These are phyloP conservation scores for Elymnias hypermnestra DNA, from an alignment of 1,140 invertebrate species.

Conservation along the genomic window DNA sequence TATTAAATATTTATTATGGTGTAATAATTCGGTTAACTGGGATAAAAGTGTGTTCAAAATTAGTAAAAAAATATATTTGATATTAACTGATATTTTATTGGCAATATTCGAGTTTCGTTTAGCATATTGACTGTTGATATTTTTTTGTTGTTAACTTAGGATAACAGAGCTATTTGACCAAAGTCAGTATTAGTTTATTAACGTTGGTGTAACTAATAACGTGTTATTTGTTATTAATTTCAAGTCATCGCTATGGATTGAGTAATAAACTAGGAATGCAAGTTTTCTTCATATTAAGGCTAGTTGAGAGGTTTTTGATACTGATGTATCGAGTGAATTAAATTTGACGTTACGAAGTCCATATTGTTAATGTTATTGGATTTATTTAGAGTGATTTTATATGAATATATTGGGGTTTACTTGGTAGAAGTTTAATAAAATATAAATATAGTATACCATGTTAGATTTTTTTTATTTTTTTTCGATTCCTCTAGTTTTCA, in stretches of 20 bases:
- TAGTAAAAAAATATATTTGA: constrained; percentile 46
- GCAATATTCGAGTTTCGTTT: constrained; percentile 60
- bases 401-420: constrained; percentile 74
- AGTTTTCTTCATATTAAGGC: constrained; percentile 63
- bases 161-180: constrained; percentile 75
- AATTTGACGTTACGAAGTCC: constrained; percentile 51
- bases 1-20: constrained; percentile 56
- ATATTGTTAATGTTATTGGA: constrained; percentile 73
- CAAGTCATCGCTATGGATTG: constrained; percentile 52
- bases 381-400: constrained; percentile 72
- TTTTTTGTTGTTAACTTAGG: constrained; percentile 71
- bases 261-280: constrained; percentile 36
- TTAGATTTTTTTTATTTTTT: constrained; percentile 29
- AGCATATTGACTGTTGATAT: constrained; percentile 73
- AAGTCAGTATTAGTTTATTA: constrained; percentile 74
- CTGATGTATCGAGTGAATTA: constrained; percentile 50
- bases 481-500: constrained; percentile 7
- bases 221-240: constrained; percentile 54
- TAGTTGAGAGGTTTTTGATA: constrained; percentile 50
- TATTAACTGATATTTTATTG: constrained; percentile 68
- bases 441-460: constrained; percentile 59
- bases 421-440: constrained; percentile 74
- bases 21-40: constrained; percentile 53
- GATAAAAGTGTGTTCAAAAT: constrained; percentile 68
- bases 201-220: constrained; percentile 44